Conservation (phyloP, 2,797 vertebrate species). For the Sciaenops ocellatus region DNA sequence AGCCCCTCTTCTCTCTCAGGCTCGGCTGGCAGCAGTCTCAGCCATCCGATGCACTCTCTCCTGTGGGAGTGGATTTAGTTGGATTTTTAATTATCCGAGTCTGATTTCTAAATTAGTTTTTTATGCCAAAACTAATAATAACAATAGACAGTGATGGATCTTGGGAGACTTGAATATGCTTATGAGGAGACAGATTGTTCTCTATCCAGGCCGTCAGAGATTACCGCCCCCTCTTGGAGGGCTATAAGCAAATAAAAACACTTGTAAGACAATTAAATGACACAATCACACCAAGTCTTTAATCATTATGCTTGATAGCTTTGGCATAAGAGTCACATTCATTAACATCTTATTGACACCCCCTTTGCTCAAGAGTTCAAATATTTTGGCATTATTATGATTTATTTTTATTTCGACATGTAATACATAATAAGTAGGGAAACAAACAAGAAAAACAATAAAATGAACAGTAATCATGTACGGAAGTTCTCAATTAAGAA, state of each 20-base stretch:
- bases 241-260: conserved; percentile 62
- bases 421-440: no score
- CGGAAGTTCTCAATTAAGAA: no score
- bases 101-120: conserved; percentile 80
- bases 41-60: conserved; percentile 35
- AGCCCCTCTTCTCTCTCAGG: conserved; percentile 27
- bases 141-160: conserved; percentile 79
- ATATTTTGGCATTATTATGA: background rate
- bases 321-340: background rate
- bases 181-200: conserved; percentile 67
- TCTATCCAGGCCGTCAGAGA: conserved; percentile 50
- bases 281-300: conserved; percentile 52
- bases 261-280: conserved; percentile 70
- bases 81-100: conserved; percentile 79
- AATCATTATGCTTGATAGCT: conserved; percentile 23
- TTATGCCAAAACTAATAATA: conserved; percentile 81
- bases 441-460: no score
- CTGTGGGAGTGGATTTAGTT: conserved; percentile 67
- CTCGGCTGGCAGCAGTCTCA: conserved; percentile 39
- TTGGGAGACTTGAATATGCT: conserved; percentile 72
- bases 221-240: conserved; percentile 45
- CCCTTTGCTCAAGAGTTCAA: background rate
- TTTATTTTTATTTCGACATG: no score
- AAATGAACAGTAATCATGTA: no score
- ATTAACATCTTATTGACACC: background rate